Base-by-base conservation (phyloP, 2,888 invertebrate genomes). In the Pristionchus exspectatus region DNA sequence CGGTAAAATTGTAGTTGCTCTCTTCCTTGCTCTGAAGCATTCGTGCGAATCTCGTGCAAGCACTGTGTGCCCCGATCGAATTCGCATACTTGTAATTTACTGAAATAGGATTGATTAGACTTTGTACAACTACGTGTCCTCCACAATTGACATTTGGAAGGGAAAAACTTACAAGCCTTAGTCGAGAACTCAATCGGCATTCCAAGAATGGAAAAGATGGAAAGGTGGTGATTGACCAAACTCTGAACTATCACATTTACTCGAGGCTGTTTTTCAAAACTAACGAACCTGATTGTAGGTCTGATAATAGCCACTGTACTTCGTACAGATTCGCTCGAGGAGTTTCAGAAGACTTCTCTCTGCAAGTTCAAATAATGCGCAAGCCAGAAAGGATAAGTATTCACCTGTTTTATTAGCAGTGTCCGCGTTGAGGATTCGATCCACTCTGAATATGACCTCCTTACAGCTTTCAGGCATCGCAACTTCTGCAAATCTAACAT, bases 201-300 rank as follows among this genome's bases (percentile, higher is more conserved):
- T 21, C 77, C 77, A 12, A 77, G 77, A 44, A 77, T 77, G 77
- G 77, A 77, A 21, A 77, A 77, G 18, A 77, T 77, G 44, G 24
- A 24, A 9, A 77, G 38, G n/a, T 77, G 77, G 33, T 77, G 77
- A 24, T 77, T 77, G 38, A 77, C 77, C 10, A 44, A n/a, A 44
- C 77, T 77, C 77, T 77, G n/a, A 38, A 38, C 30, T 38, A 38
- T 50, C 44, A 12, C 44, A 50, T n/a, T 27, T 27, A 69, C 18
- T n/a, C 7, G 10, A 0, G 69, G 27, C 16, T 0, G 7, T 2
- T 7, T 33, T 9, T 16, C 44, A 50, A 50, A 38, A 74, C 5
- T 21, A 44, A 7, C 24, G 24, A 38, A 77, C 77, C 77, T 77
- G 77, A 24, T 21, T 77, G 77, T 44, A 77, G 24, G 33, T 30